These are phyloP conservation scores for Resseliella maxima DNA, from an alignment of 2,888 invertebrate species.

Conservation along the genomic window DNA sequence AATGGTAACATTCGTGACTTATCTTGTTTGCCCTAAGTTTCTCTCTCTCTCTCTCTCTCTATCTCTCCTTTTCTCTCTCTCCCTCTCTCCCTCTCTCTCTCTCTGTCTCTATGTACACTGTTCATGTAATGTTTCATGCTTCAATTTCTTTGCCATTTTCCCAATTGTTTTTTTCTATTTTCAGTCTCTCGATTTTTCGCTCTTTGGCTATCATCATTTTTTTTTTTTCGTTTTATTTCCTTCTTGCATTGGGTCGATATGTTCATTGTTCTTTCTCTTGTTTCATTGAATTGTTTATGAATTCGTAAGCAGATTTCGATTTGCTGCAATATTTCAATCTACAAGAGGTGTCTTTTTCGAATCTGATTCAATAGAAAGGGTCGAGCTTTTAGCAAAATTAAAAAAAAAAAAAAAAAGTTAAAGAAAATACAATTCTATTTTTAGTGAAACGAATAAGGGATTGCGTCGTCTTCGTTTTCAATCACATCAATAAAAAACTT, in stretches of 20 bases:
- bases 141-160: not conserved
- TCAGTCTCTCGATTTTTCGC: not conserved
- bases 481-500: conserved; percentile 21
- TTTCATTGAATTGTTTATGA: not conserved
- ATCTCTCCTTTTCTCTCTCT: not conserved
- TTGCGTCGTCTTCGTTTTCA: not conserved
- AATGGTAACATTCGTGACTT: conserved; percentile 29
- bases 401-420: not conserved
- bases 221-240: not conserved
- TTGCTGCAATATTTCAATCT: conserved; percentile 41
- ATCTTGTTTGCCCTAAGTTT: not conserved
- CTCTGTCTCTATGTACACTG: no score
- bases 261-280: not conserved
- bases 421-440: conserved; percentile 3
- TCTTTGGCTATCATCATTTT: not conserved
- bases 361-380: not conserved
- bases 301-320: conserved; percentile 36
- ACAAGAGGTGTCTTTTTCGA: not conserved
- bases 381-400: conserved; percentile 39
- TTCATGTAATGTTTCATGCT: not conserved
- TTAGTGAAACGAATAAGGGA: not conserved
- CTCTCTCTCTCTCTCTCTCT: no score
- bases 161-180: conserved; percentile 38
- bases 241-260: not conserved
- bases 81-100: no score